Evolutionary conservation across 1,140 invertebrate genomes (phyloP), one percentile per base, ranked within the genome.

Genomic region (Parasteatoda tepidariorum): DNA sequence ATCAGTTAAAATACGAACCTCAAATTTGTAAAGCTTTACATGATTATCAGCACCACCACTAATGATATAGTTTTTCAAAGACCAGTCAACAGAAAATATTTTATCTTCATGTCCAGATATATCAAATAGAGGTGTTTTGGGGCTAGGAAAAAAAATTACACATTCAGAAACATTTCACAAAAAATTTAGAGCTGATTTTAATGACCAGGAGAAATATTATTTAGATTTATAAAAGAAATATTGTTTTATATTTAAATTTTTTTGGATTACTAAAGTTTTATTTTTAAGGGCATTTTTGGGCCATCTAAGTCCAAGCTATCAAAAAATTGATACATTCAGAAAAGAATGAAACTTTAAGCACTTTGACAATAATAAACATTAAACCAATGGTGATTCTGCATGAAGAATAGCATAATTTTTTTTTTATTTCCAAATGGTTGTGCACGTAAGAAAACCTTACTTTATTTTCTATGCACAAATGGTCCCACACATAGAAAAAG

Each of bases 1-100:
- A n/a, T n/a, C n/a, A n/a, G n/a, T n/a, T n/a, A n/a, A 13, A 3
- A 59, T 28, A 15, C 71, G 28, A 30, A 84, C 82, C 61, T 71
- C 30, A 73, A 73, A 71, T 61, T 82, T 94, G 87, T 96, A 99
- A 86, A 98, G 94, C 88, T 97, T 94, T 24, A 99, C 90, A 33
- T 95, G 94, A 88, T 97, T 98, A 89, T 99, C 98, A 31, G 95
- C 93, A 7, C 95, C 95, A 24, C 97, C 98, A 75, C 96, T 98
- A 48, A 98, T 90, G 71, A 99, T 93, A 38, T 94, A 91, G 59
- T 94, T 90, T 0, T 94, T 92, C 90, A 96, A 93, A 3, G 95
- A 94, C 98, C 98, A 99, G 89, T 98, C 95, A 86, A 95, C 95
- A 87, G 94, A 93, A 28, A 99, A 90, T 2, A 99, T 94, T 90